phyloP scores from a whole-genome alignment of 1,140 invertebrate genomes.

The Cataglyphis hispanica region DNA sequence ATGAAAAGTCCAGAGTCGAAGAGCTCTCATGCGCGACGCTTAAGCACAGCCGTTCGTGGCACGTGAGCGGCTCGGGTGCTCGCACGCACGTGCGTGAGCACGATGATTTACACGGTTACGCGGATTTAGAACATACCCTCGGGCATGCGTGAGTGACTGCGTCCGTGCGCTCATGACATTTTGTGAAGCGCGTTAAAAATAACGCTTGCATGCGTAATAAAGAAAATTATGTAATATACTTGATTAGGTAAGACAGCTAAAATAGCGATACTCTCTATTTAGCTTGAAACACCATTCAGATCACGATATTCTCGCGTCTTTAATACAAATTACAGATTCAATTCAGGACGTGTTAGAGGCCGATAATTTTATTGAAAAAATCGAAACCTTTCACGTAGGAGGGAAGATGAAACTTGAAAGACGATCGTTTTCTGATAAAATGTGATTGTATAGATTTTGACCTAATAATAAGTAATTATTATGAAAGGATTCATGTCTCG shows the following conservation, averaged over 20 bases:
- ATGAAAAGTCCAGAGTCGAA: slow-evolving; percentile 20
- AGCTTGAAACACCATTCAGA: background rate
- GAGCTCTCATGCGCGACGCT: slow-evolving; percentile 16
- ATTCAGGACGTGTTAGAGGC: background rate
- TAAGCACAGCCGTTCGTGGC: slow-evolving; percentile 49
- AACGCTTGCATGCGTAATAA: background rate
- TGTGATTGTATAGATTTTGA: background rate
- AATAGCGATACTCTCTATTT: background rate
- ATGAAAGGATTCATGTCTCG: background rate
- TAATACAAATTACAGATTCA: background rate
- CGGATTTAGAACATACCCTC: slow-evolving; percentile 51
- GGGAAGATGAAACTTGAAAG: background rate
- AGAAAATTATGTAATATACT: slow-evolving; percentile 30
- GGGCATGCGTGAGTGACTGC: slow-evolving; percentile 42
- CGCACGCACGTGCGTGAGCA: slow-evolving; percentile 40
- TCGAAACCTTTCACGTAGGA: background rate
- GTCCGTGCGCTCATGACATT: slow-evolving; percentile 22
- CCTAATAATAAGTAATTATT: background rate
- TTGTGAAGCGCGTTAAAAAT: slow-evolving; percentile 32
- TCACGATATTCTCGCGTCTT: background rate
- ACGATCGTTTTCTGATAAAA: background rate
- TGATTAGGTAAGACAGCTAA: background rate
- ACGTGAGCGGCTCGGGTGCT: slow-evolving; percentile 46
- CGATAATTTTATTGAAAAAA: background rate
- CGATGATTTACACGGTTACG: slow-evolving; percentile 43